These are phyloP conservation scores for Erannis defoliaria DNA, from an alignment of 2,888 invertebrate species.

Conservation along the genomic window DNA sequence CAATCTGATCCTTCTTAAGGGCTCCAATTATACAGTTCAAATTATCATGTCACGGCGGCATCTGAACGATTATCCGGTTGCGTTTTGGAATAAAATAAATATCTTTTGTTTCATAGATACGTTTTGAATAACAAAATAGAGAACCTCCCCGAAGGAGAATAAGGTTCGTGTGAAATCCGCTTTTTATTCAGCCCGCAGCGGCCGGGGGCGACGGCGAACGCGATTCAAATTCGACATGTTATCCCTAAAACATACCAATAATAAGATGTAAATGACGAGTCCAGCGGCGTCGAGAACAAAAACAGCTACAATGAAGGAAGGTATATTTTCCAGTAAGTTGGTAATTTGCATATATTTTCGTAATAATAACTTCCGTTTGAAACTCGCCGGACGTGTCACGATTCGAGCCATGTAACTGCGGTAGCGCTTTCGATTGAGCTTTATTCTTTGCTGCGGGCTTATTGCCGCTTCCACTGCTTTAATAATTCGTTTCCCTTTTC, in stretches of 20 bases:
- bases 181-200: slow-evolving; percentile 68
- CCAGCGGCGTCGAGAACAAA: slow-evolving; percentile 70
- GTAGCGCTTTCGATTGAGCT: slow-evolving; percentile 54
- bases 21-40: slow-evolving; percentile 54
- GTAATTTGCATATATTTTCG: slow-evolving; percentile 82
- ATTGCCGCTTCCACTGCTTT: slow-evolving; percentile 41
- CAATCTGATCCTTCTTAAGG: slow-evolving; percentile 56
- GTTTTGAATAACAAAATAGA: slow-evolving; percentile 60
- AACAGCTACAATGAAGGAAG: slow-evolving; percentile 66
- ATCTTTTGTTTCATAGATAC: slow-evolving; percentile 52
- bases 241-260: slow-evolving; percentile 76
- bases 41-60: slow-evolving; percentile 40
- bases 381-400: slow-evolving; percentile 70
- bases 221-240: slow-evolving; percentile 79
- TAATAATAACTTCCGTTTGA: slow-evolving; percentile 80
- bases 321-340: slow-evolving; percentile 69
- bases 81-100: slow-evolving; percentile 51
- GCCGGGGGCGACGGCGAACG: slow-evolving; percentile 65
- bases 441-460: slow-evolving; percentile 44
- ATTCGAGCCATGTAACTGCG: slow-evolving; percentile 53
- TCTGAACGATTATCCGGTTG: slow-evolving; percentile 43
- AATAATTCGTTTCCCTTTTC: slow-evolving; percentile 37
- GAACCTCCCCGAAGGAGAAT: slow-evolving; percentile 45
- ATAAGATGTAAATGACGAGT: slow-evolving; percentile 81
- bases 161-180: slow-evolving; percentile 70